These are phyloP conservation scores for Drosophila pectinifera DNA, from an alignment of 1,140 invertebrate species.

Conservation along the genomic window DNA sequence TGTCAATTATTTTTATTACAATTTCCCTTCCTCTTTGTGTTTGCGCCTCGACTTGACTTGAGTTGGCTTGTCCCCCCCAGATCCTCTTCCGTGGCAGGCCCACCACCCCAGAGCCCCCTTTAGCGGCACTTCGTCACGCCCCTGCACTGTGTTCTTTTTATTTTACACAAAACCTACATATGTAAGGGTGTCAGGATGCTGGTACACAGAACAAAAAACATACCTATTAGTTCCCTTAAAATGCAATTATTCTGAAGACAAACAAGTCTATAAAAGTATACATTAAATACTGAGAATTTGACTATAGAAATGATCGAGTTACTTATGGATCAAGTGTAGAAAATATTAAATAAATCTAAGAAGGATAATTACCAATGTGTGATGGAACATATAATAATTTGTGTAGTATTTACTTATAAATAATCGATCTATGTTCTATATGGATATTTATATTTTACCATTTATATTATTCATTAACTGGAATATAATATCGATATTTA, in stretches of 20 bases:
- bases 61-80: conserved; percentile 11
- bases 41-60: conserved; percentile 41
- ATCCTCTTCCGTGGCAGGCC: not conserved
- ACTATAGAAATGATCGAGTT: not conserved
- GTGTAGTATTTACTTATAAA: too few relatives aligned
- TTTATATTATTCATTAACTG: too few relatives aligned
- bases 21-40: conserved; percentile 68
- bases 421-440: too few relatives aligned
- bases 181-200: conserved; percentile 25
- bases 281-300: too few relatives aligned
- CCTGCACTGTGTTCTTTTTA: conserved; percentile 36
- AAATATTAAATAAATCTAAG: too few relatives aligned
- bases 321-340: too few relatives aligned
- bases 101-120: conserved; percentile 21
- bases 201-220: conserved; percentile 15
- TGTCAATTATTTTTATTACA: conserved; percentile 84
- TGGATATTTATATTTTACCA: too few relatives aligned
- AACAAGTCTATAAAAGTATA: too few relatives aligned
- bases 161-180: conserved; percentile 33
- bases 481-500: too few relatives aligned
- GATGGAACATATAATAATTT: too few relatives aligned
- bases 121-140: conserved; percentile 39
- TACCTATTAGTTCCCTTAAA: not conserved
- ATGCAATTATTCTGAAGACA: not conserved
- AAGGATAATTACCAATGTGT: too few relatives aligned